phyloP scores from a whole-genome alignment of 2,797 vertebrate genomes.

The Alouatta caraya region DNA sequence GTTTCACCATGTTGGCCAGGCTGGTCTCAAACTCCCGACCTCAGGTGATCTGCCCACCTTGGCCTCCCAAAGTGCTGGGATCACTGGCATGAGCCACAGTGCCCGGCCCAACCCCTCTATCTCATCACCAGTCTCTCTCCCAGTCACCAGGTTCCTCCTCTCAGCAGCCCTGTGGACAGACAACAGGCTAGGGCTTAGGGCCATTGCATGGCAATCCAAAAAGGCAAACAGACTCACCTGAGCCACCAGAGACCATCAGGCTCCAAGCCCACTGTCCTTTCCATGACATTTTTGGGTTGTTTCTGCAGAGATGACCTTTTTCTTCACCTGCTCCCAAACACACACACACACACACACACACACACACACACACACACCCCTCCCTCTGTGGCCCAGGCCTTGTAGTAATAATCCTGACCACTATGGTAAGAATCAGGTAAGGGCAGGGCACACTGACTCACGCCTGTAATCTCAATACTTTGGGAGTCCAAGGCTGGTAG shows the following conservation, averaged over 20 bases:
- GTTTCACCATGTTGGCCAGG: background rate
- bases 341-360: background rate
- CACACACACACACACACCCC: fast-evolving
- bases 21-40: background rate
- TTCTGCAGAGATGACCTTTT: background rate
- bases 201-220: background rate
- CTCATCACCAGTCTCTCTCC: background rate
- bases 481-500: background rate
- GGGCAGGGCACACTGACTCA: background rate
- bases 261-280: background rate
- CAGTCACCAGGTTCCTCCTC: background rate
- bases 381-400: background rate
- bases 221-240: background rate
- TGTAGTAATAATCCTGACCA: background rate
- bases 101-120: background rate
- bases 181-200: background rate
- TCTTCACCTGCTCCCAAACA: background rate
- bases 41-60: background rate
- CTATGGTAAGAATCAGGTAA: background rate
- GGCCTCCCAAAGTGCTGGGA: background rate
- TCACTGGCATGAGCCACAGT: background rate
- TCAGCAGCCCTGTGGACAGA: background rate
- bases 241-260: background rate
- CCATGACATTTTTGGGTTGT: background rate
- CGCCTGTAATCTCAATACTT: background rate